These are phyloP conservation scores for Ictidomys tridecemlineatus DNA, from an alignment of 2,113 vertebrate genomes.

Conservation along the genomic window DNA sequence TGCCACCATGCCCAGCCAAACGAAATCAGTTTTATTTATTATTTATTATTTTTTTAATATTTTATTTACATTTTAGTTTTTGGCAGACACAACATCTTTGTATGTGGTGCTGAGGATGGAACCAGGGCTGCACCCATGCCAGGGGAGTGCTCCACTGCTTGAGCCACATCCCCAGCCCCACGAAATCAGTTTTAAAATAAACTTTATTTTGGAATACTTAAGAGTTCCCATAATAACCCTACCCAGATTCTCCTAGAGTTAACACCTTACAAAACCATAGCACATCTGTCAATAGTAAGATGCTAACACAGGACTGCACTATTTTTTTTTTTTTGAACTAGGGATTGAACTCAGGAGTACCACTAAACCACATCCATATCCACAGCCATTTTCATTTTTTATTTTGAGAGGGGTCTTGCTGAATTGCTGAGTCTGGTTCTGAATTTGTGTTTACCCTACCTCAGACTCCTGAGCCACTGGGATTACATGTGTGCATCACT, in stretches of 20 bases:
- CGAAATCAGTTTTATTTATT: not conserved
- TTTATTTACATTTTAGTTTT: too few species aligned
- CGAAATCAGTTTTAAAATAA: not conserved
- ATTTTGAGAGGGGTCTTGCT: not conserved
- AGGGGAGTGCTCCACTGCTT: too few species aligned
- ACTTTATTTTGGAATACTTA: slow-evolving; percentile 20
- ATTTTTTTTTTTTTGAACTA: too few species aligned
- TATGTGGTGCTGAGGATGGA: too few species aligned
- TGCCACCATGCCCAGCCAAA: not conserved
- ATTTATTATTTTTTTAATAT: too few species aligned
- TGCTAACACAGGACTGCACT: not conserved
- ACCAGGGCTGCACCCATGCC: too few species aligned
- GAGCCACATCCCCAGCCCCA: not conserved
- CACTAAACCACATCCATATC: not conserved
- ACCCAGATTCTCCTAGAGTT: not conserved
- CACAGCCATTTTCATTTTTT: not conserved
- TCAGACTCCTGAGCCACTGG: not conserved
- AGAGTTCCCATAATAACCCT: not conserved
- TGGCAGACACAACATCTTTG: too few species aligned
- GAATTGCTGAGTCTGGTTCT: not conserved
- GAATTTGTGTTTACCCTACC: not conserved
- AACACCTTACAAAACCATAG: not conserved
- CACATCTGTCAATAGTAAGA: not conserved
- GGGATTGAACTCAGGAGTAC: not conserved
- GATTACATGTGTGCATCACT: not conserved